Evolutionary conservation across 2,113 vertebrate genomes (phyloP).

Genomic region (Caloenas nicobarica): DNA sequence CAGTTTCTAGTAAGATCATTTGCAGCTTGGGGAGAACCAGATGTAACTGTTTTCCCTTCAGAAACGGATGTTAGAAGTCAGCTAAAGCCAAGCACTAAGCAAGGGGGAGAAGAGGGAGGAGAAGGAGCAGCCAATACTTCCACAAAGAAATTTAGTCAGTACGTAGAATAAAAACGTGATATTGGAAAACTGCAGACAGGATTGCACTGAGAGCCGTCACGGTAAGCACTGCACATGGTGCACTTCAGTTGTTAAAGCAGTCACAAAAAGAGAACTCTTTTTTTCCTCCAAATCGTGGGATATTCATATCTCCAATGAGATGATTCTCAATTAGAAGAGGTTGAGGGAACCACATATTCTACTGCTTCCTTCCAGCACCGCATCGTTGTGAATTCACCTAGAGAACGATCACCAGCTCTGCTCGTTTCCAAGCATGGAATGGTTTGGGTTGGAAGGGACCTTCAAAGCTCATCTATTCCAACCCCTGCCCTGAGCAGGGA

Average conservation of each 20-base stretch:
- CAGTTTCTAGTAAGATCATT: background rate
- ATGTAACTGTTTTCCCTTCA: background rate
- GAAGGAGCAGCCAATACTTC: background rate
- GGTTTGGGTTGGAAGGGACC: background rate
- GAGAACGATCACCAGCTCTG: background rate
- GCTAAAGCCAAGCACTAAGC: background rate
- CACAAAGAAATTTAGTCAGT: background rate
- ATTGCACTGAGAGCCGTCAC: background rate
- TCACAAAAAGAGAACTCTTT: background rate
- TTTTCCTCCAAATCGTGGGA: background rate
- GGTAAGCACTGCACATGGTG: rapidly evolving
- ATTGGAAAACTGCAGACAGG: background rate
- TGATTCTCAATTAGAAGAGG: background rate
- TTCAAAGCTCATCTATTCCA: too few species aligned
- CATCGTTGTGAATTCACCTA: background rate
- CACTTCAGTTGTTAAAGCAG: background rate
- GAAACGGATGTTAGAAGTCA: too few species aligned
- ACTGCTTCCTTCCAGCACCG: background rate
- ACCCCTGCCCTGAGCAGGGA: too few species aligned
- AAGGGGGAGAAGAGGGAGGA: too few species aligned
- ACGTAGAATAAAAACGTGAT: background rate
- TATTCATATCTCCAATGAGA: rapidly evolving
- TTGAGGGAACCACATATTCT: background rate
- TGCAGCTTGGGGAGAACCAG: background rate
- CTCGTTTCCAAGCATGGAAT: background rate